Conservation (phyloP, 2,797 vertebrate genomes). For the Lithobates sylvaticus region DNA sequence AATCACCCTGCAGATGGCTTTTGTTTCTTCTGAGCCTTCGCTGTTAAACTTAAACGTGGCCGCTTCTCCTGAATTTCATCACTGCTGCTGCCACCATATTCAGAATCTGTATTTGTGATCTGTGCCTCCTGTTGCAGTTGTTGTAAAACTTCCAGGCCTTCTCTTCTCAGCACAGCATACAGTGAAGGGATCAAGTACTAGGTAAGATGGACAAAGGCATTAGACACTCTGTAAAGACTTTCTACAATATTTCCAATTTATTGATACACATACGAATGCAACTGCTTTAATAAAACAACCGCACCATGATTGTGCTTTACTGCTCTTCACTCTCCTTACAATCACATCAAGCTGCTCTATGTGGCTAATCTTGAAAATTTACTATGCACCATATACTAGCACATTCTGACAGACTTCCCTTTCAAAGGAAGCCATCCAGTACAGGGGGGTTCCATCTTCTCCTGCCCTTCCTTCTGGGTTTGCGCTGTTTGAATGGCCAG, state of each 20-base stretch:
- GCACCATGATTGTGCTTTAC: too few species aligned
- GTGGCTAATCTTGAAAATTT: too few species aligned
- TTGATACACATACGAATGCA: too few species aligned
- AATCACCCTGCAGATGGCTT: constrained; percentile 72
- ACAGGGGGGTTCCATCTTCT: too few species aligned
- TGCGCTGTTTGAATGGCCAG: too few species aligned
- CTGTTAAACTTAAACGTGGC: constrained; percentile 73
- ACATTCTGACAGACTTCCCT: too few species aligned
- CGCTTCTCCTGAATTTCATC: constrained; percentile 84
- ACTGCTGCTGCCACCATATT: constrained; percentile 66
- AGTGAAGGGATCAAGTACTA: constrained; percentile 89
- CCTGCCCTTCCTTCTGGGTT: too few species aligned
- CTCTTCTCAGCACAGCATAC: constrained; percentile 81
- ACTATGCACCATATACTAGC: too few species aligned
- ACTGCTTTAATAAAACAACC: too few species aligned
- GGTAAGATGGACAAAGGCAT: constrained; percentile 61
- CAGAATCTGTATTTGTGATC: constrained; percentile 65
- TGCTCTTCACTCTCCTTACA: too few species aligned
- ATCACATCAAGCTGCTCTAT: too few species aligned
- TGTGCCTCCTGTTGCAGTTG: constrained; percentile 60
- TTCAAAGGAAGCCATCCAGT: too few species aligned
- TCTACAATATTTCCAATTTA: not conserved
- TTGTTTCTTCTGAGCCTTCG: constrained; percentile 68
- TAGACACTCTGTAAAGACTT: not conserved
- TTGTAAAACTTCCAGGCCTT: constrained; percentile 74